These are phyloP conservation scores for Polia nebulosa DNA, from an alignment of 2,888 invertebrate genomes.

Conservation along the genomic window DNA sequence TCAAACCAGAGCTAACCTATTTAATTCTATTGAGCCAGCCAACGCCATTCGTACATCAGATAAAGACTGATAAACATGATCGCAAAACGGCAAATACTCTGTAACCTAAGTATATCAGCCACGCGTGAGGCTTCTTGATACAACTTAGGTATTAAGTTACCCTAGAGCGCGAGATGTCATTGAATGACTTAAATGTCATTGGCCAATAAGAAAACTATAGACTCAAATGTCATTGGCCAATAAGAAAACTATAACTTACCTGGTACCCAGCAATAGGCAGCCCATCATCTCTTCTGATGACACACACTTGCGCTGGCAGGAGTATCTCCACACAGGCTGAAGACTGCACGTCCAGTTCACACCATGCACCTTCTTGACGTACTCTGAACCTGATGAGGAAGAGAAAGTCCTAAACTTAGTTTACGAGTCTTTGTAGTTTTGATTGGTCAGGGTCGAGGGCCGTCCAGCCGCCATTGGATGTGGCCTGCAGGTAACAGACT, in stretches of 20 bases:
- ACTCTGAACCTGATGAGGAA: conserved; percentile 91
- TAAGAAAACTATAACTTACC: conserved; percentile 73
- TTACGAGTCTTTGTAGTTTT: too few species aligned
- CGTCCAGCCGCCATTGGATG: too few species aligned
- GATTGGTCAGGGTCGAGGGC: too few species aligned
- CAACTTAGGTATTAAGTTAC: conserved; percentile 31
- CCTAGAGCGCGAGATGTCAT: too few species aligned
- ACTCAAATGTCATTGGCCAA: too few species aligned
- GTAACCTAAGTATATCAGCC: neutral
- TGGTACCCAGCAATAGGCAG: conserved; percentile 90
- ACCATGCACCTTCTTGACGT: conserved; percentile 96
- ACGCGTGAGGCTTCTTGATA: conserved; percentile 36
- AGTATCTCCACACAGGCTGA: conserved; percentile 96
- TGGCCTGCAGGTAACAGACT: too few species aligned
- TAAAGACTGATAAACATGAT: neutral
- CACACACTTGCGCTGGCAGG: conserved; percentile 93
- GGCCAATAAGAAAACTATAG: too few species aligned
- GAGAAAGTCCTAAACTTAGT: too few species aligned
- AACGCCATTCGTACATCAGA: too few species aligned
- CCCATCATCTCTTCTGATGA: conserved; percentile 82
- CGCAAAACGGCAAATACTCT: conserved; percentile 14
- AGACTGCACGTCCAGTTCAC: conserved; percentile 94
- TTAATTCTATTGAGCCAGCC: too few species aligned
- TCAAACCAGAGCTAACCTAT: too few species aligned
- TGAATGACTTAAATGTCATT: too few species aligned